Base-by-base conservation (phyloP, 2,888 invertebrate species). In the Fragum sueziense region DNA sequence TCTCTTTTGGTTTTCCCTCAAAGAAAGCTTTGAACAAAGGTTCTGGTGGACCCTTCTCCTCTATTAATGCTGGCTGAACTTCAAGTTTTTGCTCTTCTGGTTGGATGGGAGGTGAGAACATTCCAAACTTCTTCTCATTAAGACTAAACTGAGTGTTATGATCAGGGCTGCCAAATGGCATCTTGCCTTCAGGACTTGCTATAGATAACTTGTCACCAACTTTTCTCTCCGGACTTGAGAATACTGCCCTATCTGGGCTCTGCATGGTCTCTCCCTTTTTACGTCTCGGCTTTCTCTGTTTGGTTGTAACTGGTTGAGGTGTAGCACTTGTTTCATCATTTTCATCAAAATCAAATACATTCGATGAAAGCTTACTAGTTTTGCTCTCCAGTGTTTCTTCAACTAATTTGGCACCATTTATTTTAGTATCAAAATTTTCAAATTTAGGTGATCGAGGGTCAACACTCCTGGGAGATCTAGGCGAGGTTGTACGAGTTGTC, bases 311-410 rank as follows among this genome's bases (percentile, higher is more conserved):
- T 29, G 68, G 34, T 65, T 70, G 31, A 34, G 70, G 68, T 22
- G 73, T 22, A 14, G 41, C 25, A 25, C 29, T 67, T 22, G 69
- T 62, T 57, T 80, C 83, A 74, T 90, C 90, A 76, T 79, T 88
- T 37, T 87, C 89, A 77, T 87, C 89, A 86, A 90, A 90, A 65
- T 90, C 89, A 77, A 89, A 90, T 7, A 90, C 86, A 81, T 88
- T 89, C 2, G 80, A 70, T 9, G 62, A 41, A 27, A 41, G 17
- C 41, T 85, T 85, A 20, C 52, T 72, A 34, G 31, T 62, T 57
- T 78, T 71, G 47, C 77, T 79, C 27, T 74, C 74, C n/a, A 61
- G 52, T 41, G 51, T 51, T 47, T 71, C 67, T 14, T 70, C 54
- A 17, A 76, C 59, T 51, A 71, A 74, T 67, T 84, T 84, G 7